phyloP scores from a whole-genome alignment of 2,888 invertebrate genomes.

The Drosophila koepferae region DNA sequence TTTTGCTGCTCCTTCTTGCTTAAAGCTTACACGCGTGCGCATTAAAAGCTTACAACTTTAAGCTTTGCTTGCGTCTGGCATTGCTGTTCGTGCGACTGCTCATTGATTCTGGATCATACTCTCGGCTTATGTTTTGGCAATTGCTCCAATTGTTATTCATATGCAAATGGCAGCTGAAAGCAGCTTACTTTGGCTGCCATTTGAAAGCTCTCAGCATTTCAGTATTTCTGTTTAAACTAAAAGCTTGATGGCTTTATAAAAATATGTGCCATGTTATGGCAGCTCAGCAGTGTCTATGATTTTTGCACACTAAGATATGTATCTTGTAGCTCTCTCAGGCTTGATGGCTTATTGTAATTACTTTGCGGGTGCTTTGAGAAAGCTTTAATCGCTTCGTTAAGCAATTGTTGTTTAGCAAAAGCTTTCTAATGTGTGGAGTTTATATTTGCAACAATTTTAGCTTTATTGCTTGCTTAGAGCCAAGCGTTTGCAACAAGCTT shows the following conservation, averaged over 20 bases:
- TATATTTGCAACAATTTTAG: background rate
- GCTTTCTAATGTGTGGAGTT: background rate
- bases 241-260: background rate
- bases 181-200: slow-evolving; percentile 4
- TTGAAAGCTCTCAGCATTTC: slow-evolving; percentile 4
- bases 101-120: slow-evolving; percentile 17
- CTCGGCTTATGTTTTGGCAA: background rate
- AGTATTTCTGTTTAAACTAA: background rate
- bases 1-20: background rate
- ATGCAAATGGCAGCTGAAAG: slow-evolving; percentile 10
- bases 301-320: background rate
- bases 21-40: slow-evolving; percentile 10
- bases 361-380: background rate
- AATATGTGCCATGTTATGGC: background rate
- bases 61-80: background rate
- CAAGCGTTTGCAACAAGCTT: too few species aligned
- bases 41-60: slow-evolving; percentile 1
- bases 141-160: slow-evolving; percentile 6
- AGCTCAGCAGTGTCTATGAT: background rate
- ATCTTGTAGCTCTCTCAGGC: background rate
- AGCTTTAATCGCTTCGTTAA: background rate
- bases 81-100: background rate
- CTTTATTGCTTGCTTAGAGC: too few species aligned
- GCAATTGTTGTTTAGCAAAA: background rate
- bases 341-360: background rate